Conservation (phyloP, 2,888 invertebrate species). For the Agrochola macilenta region DNA sequence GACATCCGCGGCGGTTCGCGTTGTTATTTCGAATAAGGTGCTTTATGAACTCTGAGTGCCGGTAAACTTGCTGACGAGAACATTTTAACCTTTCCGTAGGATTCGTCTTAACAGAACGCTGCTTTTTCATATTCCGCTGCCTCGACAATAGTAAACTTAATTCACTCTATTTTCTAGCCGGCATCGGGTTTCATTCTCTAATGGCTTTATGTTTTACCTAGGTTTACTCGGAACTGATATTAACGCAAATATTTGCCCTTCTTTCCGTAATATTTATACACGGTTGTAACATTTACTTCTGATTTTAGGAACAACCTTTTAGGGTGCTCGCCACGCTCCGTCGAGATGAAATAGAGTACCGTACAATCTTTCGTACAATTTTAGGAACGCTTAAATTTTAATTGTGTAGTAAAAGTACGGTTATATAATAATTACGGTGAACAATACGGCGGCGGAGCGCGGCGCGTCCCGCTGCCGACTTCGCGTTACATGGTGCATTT, state of each 20-base stretch:
- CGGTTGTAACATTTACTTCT: constrained; percentile 72
- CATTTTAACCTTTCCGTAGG: constrained; percentile 80
- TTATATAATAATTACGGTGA: constrained; percentile 88
- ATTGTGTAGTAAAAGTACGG: constrained; percentile 89
- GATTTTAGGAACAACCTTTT: constrained; percentile 78
- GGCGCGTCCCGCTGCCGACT: constrained; percentile 72
- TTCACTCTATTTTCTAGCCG: constrained; percentile 65
- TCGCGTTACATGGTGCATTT: constrained; percentile 88
- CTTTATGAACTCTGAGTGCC: constrained; percentile 84
- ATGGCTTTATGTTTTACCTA: constrained; percentile 71
- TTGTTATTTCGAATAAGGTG: constrained; percentile 90
- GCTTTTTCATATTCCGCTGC: constrained; percentile 71
- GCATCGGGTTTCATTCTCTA: constrained; percentile 73
- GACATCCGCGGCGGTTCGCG: constrained; percentile 87
- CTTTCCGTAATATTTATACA: constrained; percentile 69
- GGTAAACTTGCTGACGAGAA: constrained; percentile 76
- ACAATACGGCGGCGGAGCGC: constrained; percentile 80
- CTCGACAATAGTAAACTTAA: constrained; percentile 70
- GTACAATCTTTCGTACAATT: constrained; percentile 84
- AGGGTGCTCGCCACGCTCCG: constrained; percentile 80
- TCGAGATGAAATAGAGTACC: constrained; percentile 83
- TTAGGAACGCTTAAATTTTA: constrained; percentile 89
- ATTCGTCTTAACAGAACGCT: constrained; percentile 73
- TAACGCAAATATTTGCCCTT: constrained; percentile 62
- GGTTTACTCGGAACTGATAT: constrained; percentile 58